A percentile compares a stretch with the other conserved stretches of the same genome.
Conservation (phyloP, 2,113 vertebrate genomes). For the Nesoenas mayeri region DNA sequence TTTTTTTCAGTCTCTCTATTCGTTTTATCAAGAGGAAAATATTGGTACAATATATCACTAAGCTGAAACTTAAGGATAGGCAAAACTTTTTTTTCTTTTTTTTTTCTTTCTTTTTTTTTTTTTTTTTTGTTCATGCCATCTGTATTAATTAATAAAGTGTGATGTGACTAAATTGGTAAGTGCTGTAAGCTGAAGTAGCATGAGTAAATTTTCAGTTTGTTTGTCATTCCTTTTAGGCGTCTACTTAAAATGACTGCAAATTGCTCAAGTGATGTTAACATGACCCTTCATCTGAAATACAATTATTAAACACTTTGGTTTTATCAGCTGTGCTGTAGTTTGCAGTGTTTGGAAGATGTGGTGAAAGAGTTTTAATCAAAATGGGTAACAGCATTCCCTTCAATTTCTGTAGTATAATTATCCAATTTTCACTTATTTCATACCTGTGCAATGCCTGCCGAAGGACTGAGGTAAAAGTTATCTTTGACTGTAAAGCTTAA, state of each 20-base stretch:
- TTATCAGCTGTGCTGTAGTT: not conserved
- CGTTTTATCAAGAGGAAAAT: constrained; percentile 40
- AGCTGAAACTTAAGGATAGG: not conserved
- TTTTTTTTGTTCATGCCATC: not conserved
- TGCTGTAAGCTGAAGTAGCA: not conserved
- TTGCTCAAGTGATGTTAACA: constrained; percentile 43
- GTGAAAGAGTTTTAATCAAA: not conserved
- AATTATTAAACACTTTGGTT: constrained; percentile 30
- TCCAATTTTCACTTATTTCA: constrained; percentile 23
- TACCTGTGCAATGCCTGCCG: not conserved
- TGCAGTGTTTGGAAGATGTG: not conserved
- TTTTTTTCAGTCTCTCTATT: not conserved
- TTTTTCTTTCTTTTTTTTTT: too few species aligned
- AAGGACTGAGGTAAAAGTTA: not conserved
- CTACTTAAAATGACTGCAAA: constrained; percentile 17
- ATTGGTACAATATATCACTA: constrained; percentile 27
- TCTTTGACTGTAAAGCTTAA: not conserved
- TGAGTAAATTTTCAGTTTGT: constrained; percentile 16
- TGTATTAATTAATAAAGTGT: constrained; percentile 44
- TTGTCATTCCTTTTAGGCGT: constrained; percentile 8
- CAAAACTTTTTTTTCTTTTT: not conserved
- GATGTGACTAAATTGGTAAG: constrained; percentile 20
- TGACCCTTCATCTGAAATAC: constrained; percentile 14
- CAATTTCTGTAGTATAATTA: not conserved
- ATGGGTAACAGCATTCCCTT: not conserved